Base-by-base conservation (phyloP, 2,797 vertebrate species). In the Catamblyrhynchus diadema region DNA sequence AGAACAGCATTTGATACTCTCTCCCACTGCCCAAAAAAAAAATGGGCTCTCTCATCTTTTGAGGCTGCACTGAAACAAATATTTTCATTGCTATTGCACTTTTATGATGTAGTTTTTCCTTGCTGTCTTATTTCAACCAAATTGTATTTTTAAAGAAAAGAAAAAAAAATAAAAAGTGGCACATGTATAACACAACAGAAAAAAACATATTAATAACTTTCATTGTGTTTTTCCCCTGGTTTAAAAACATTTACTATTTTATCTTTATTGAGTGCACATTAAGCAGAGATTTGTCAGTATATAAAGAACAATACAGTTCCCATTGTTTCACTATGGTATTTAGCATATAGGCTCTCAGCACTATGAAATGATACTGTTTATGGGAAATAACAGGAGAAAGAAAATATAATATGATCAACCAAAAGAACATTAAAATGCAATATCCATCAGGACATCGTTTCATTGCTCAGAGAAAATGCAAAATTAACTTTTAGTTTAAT, bases 401-500 rank as follows among this genome's bases (percentile, higher is more conserved):
- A 81, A 95, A 91, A 78, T 78, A 85, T 28, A 83, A 70, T 74
- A 81, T 50, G 42, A 93, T 67, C 64, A 82, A 73, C 22, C 25
- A 60, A 88, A 91, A 67, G 56, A 93, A 93, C 86, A 94, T 93
- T 64, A 96, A 96, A 92, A 93, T 39, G 59, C 32, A 78, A 22
- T 85, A 87, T 85, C 53, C 81, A 81, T 87, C 82, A 82, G 45
- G 32, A 89, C 0, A 0, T 77, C 4, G 5, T 67, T 86, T 85
- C 80, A 61, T 60, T 91, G 84, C 74, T 93, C 8, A 23, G 53
- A 41, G 75, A 92, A 94, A 95, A 92, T 28, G 37, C 60, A 93
- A 94, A 92, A 94, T 82, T 88, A 94, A 88, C 57, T 94, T 94
- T 83, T 44, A 59, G 70, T 66, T 95, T 88, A 45, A 95, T 93